A percentile compares a stretch with the other conserved stretches of the same genome.
Conservation (phyloP, 1,140 invertebrate species). For the Holotrichia oblita region DNA sequence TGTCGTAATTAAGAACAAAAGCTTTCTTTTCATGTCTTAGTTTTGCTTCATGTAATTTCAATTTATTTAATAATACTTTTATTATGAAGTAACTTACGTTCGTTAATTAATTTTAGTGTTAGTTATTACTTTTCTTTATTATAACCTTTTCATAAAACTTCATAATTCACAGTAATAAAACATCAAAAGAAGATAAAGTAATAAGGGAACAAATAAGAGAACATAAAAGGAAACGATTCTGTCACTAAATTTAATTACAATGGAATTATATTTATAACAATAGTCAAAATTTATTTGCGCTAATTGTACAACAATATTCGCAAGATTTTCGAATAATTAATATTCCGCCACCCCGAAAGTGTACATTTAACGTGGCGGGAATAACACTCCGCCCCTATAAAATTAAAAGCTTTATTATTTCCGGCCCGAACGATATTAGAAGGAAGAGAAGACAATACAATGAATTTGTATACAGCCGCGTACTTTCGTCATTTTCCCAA, state of each 20-base stretch:
- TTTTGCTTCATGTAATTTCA: too few relatives aligned
- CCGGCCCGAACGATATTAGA: not conserved
- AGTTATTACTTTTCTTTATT: too few relatives aligned
- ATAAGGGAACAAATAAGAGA: too few relatives aligned
- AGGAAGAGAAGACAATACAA: not conserved
- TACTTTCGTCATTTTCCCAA: not conserved
- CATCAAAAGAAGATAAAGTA: too few relatives aligned
- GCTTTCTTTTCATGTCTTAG: too few relatives aligned
- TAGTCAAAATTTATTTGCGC: not conserved
- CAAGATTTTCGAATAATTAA: slow-evolving; percentile 1
- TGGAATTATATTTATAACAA: not conserved
- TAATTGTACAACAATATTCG: slow-evolving; percentile 3
- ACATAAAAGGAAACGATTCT: too few relatives aligned
- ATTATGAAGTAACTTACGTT: too few relatives aligned
- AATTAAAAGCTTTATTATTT: slow-evolving; percentile 22
- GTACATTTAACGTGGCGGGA: not conserved
- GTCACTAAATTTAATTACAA: not conserved
- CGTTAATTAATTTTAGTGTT: too few relatives aligned
- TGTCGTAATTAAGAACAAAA: too few relatives aligned
- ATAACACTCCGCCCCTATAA: not conserved
- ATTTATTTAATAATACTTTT: too few relatives aligned
- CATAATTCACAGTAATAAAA: too few relatives aligned
- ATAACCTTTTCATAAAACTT: too few relatives aligned
- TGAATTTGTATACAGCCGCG: not conserved
- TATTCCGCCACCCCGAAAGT: not conserved